Percentiles rank a stretch among this genome's conserved stretches.
Conservation (phyloP, 2,888 invertebrate genomes). For the Chrysopilus asiliformis region DNA sequence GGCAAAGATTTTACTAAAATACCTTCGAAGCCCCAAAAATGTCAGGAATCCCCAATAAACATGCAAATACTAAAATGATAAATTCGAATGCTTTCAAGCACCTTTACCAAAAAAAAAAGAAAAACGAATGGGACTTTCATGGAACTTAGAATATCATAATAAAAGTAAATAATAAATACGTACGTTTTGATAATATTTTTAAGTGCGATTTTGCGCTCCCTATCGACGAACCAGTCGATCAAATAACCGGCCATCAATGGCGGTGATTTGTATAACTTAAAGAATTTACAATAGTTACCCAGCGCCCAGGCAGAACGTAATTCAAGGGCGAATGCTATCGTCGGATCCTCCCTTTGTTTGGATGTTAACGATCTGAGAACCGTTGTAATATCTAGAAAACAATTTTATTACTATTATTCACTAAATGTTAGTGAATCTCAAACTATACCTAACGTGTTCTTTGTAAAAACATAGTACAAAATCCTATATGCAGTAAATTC, state of each 20-base stretch:
- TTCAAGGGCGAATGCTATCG: slow-evolving; percentile 72
- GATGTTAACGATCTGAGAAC: slow-evolving; percentile 67
- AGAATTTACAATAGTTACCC: slow-evolving; percentile 85
- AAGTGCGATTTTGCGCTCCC: slow-evolving; percentile 84
- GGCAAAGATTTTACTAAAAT: too few relatives aligned
- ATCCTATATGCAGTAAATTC: slow-evolving; percentile 97
- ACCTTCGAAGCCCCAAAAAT: too few relatives aligned
- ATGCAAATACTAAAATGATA: too few relatives aligned
- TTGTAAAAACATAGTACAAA: slow-evolving; percentile 95
- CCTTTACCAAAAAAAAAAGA: too few relatives aligned
- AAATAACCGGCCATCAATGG: slow-evolving; percentile 94
- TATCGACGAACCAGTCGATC: slow-evolving; percentile 95
- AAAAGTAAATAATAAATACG: slow-evolving; percentile 42
- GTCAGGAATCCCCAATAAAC: too few relatives aligned
- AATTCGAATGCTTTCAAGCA: too few relatives aligned
- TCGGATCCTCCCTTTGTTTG: slow-evolving; percentile 66
- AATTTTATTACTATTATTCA: slow-evolving; percentile 3
- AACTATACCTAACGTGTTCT: slow-evolving; percentile 78
- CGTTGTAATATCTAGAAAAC: slow-evolving; percentile 77
- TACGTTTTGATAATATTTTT: slow-evolving; percentile 94
- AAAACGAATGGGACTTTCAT: too few relatives aligned
- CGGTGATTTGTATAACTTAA: slow-evolving; percentile 74
- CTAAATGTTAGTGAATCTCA: background rate
- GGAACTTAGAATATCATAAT: too few relatives aligned
- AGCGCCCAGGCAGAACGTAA: slow-evolving; percentile 88